Conservation (phyloP, 2,113 vertebrate genomes). For the Xenopus laevis region DNA sequence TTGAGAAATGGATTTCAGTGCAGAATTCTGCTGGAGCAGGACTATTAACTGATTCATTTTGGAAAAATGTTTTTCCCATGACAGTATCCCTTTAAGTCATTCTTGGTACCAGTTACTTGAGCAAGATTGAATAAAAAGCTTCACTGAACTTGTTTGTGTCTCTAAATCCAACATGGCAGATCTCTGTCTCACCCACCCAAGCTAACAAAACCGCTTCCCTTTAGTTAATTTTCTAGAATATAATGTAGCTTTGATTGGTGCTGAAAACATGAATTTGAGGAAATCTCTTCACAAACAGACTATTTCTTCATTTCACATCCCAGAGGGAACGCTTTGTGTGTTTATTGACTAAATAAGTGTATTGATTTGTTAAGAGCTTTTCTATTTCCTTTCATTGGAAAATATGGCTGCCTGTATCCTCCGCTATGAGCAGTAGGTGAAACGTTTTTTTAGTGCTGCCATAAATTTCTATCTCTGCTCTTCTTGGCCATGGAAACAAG, state of each 20-base stretch:
- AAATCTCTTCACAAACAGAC: slow-evolving; percentile 48
- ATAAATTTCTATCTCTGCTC: slow-evolving; percentile 65
- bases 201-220: background rate
- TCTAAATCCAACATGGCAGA: background rate
- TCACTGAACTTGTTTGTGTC: no score
- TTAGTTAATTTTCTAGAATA: slow-evolving; percentile 14
- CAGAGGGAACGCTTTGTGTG: slow-evolving; percentile 53
- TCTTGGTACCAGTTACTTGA: no score
- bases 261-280: slow-evolving; percentile 41
- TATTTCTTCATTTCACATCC: slow-evolving; percentile 54
- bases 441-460: slow-evolving; percentile 59
- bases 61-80: no score
- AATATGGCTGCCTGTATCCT: slow-evolving; percentile 51
- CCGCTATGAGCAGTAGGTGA: slow-evolving; percentile 50
- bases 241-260: slow-evolving; percentile 7
- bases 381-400: slow-evolving; percentile 59
- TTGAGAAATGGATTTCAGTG: no score
- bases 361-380: slow-evolving; percentile 74
- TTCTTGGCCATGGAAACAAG: slow-evolving; percentile 63
- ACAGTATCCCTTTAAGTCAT: no score
- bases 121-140: no score
- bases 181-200: background rate
- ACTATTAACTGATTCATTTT: no score
- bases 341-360: slow-evolving; percentile 64
- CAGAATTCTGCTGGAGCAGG: no score